These are phyloP conservation scores for Apteryx mantelli DNA, from an alignment of 2,113 vertebrate species.

Conservation along the genomic window DNA sequence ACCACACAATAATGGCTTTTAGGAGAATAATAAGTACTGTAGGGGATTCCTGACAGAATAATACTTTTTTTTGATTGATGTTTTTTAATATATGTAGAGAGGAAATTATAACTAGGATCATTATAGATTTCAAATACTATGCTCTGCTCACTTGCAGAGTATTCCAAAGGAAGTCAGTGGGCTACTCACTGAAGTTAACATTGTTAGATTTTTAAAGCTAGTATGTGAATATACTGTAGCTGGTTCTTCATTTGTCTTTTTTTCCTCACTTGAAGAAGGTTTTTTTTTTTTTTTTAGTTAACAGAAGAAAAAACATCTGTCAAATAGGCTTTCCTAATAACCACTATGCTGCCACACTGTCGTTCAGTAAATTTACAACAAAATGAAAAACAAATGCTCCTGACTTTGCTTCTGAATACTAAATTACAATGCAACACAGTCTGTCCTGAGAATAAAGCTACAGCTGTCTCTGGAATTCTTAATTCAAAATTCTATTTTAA, in stretches of 20 bases:
- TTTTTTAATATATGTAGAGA: neutral
- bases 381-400: constrained; percentile 47
- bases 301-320: neutral
- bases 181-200: neutral
- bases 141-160: neutral
- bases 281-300: neutral
- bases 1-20: neutral
- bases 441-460: constrained; percentile 27
- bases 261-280: neutral
- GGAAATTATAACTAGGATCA: neutral
- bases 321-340: neutral
- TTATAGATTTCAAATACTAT: neutral
- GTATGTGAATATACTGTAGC: neutral
- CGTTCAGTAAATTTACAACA: constrained; percentile 22
- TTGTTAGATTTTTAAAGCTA: neutral
- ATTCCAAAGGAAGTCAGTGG: neutral
- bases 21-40: neutral
- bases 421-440: neutral
- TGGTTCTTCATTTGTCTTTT: neutral
- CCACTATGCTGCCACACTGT: neutral
- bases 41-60: neutral
- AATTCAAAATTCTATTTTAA: constrained; percentile 44
- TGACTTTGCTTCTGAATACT: neutral
- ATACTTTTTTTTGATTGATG: neutral
- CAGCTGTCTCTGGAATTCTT: constrained; percentile 46